Base-by-base conservation (phyloP, 2,113 vertebrate species). In the Serilophus lunatus region DNA sequence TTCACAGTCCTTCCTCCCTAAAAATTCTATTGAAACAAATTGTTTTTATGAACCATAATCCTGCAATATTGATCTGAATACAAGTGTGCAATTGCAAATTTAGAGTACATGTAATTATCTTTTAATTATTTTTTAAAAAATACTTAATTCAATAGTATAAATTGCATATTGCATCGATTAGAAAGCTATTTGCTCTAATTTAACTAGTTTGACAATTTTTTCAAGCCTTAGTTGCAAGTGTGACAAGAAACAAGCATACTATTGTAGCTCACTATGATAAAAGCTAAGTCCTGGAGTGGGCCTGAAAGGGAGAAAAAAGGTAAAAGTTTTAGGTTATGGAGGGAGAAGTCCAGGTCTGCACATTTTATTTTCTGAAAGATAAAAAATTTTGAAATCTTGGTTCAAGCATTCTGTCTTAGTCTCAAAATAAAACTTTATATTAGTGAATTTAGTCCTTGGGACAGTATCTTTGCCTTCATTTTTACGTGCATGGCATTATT, bases 301-400 rank as follows among this genome's bases (percentile, higher is more conserved):
- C 4, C 23, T 42, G 23, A 65, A 47, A 18, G 2, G 3, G 12
- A 29, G 10, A 9, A 88, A 70, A 65, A 86, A 3, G 0, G 1
- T 36, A 47, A 68, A 86, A 7, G 13, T 29, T 86, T 61, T 5
- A 5, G 3, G 3, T 53, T 64, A 25, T 3, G 2, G 4, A 50
- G 8, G 10, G 8, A 49, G 13, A 86, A 60, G 6, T n/a, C 6
- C 6, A 45, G 1, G 19, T 64, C 18, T 69, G 7, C 9, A 36
- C 4, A 45, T 1, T 44, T 5, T 16, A n/a, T 56, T 60, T 33
- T 71, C 11, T 31, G 13, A 79, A 56, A 59, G 5, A 4, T 17
- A 47, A 59, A 59, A 47, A 24, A n/a, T 2, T 7, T 38, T 64
- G 3, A 10, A 47, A 2, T 11, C 26, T 72, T 66, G 3, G 3